Evolutionary conservation across 2,888 invertebrate species (phyloP), one percentile per base, ranked within the genome.

Genomic region (Neoascia interrupta): DNA sequence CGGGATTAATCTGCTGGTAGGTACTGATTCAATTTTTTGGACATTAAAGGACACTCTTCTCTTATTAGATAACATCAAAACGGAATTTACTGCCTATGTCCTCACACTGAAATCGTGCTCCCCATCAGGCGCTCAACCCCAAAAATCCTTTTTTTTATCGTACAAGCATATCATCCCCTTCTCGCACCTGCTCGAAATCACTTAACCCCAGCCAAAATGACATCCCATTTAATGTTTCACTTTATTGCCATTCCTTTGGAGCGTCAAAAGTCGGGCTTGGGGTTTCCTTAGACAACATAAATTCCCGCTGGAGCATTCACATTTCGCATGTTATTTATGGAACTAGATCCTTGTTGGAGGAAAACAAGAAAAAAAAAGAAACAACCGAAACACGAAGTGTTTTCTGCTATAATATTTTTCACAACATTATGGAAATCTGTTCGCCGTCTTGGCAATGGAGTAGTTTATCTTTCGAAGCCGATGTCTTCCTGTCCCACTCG

Each of bases 191-290:
- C 73, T 79, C 79, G 79, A 79, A 79, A 79, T 79, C 79, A 79
- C 79, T 79, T 79, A 79, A 79, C 79, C 79, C 73, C 61, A 73
- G 61, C 79, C 79, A 11, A 85, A 86, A 86, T 86, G 86, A 84
- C 84, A 85, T 84, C 84, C 84, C 85, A 85, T 86, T 87, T 85
- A 85, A 85, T 83, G 83, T 84, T 84, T 81, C 82, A 85, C 81
- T 84, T 81, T 72, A 85, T 85, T 83, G 83, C 79, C 61, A 68
- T 61, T 63, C 66, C 68, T 79, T 15, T 13, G n/a, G n/a, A n/a
- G 37, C 68, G 61, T 21, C 49, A 39, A 41, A 61, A 54, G 61
- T 58, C 49, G 54, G 76, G 70, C 76, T 72, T 66, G 60, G 19
- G 26, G 54, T 37, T 19, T 61, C 72, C 72, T 66, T 60, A 79